Evolutionary conservation across 2,888 invertebrate genomes (phyloP), one percentile per base, ranked within the genome.

Genomic region (Tethea ocularis): DNA sequence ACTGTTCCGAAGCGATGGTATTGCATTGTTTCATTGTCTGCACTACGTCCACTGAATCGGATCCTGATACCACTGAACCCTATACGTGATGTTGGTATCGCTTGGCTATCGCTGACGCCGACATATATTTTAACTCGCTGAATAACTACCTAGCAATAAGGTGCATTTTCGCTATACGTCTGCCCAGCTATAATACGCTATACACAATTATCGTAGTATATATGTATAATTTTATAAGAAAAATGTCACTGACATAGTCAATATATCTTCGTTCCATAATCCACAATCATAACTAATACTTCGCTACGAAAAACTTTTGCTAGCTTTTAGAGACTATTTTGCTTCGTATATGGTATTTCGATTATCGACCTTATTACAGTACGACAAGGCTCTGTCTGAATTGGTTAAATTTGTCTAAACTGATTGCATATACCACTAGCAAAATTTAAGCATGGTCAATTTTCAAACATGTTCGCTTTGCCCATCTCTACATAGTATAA

Each of bases 181-280:
- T 26, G 22, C 36, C 62, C 66, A 64, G 68, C 64, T 57, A 52
- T 38, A 53, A 56, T 63, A 67, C 64, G 63, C 57, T 36, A 65
- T 71, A 74, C 62, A 62, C 66, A 73, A 69, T 61, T 69, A 72
- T 60, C 61, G 63, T 52, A 56, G 61, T 46, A 58, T 54, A 29
- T 66, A 64, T 66, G 56, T 73, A 69, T 71, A 71, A 65, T 74
- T 66, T 64, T 60, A 65, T 65, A 62, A 66, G 33, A 64, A 67
- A 67, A 67, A 62, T 63, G 63, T 67, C 56, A 66, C 60, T 60
- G 58, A 69, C 63, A 51, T 64, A 57, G 61, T 65, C 63, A 66
- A 66, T 66, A 72, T 66, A 75, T 67, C 52, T 70, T 56, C 63
- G 63, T 75, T 67, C n/a, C 23, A 20, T 26, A n/a, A 46, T 56